Base-by-base conservation (phyloP, 1,140 invertebrate species). In the Aphelenchoides fujianensis region DNA sequence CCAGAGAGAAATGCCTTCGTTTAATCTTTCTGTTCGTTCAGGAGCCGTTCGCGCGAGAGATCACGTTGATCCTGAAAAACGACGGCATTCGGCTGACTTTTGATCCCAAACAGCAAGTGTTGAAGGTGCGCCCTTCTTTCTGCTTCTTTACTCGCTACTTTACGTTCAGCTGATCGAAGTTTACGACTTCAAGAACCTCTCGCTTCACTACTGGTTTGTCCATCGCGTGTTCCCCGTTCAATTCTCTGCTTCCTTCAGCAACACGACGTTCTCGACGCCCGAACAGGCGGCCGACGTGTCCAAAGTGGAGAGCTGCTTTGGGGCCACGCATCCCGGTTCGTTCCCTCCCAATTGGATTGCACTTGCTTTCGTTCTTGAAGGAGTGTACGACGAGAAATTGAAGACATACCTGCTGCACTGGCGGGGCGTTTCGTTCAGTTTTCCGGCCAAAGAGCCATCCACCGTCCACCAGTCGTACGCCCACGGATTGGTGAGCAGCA, bases 241-340 rank as follows among this genome's bases (percentile, higher is more conserved):
- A n/a, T n/a, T n/a, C n/a, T n/a, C 37, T 16, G 2, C 41, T 1
- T 2, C 54, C 72, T 82, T 69, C 36, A 81, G 79, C 28, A 72
- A 77, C 36, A 78, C 72, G 27, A 32, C 74, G 0, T 84, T 82
- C 61, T 82, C 82, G 27, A 59, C 81, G 23, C 81, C 81, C 9
- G 63, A 59, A 2, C 71, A 70, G 23, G 70, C 67, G 41, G 82
- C 79, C 3, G 71, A 82, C 48, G 70, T 83, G 37, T 72, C 66
- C 2, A 73, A 72, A 48, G 81, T 82, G 12, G 83, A 84, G 57
- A 68, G 74, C 23, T 83, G 71, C 55, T 82, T 82, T 71, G 81
- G 82, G 30, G 79, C 82, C 2, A 82, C 81, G n/a, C 79, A 83
- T 72, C 81, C 81, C 28, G 82, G 81, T 76, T 48, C 79, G 19